Base-by-base conservation (phyloP, 64 coral and sea anemone genomes). In the Trachythela sp. region DNA sequence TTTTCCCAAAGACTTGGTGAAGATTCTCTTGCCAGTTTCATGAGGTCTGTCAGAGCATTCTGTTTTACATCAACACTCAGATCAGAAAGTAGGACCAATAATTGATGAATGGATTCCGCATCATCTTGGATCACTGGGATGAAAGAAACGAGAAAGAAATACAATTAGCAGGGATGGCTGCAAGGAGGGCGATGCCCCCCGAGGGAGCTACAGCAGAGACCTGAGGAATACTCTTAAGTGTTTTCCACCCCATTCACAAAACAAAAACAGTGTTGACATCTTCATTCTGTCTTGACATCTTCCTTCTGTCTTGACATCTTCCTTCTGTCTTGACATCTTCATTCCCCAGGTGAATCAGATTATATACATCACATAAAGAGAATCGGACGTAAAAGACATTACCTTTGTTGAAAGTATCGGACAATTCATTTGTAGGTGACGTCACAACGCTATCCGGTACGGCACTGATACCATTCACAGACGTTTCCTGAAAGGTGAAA, bases 1-100 rank as follows among this genome's bases (percentile, higher is more conserved):
- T 80, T 80, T 37, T 80, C 75, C 75, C 75, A 80, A 14, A 80
- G 38, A 37, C 75, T 80, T 36, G 75, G 75, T 38, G 75, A 80
- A 11, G 38, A 80, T 37, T 80, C 75, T 80, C 75, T 35, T 36
- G 75, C 75, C 31, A 80, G 20, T 8, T 80, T 80, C 75, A 80
- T 80, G 75, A 80, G 75, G 34, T 80, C 75, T 17, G 75, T 80
- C 0, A 80, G 34, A 34, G 75, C 75, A 80, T 80, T 80, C 37
- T 39, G 75, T 22, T 80, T 80, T 9, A 80, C 75, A 15, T 80
- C 75, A 80, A 39, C 10, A 80, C 33, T 80, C 37, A 22, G 30
- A 18, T 80, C 75, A 39, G 75, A 80, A 30, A 80, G 75, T 39
- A 80, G 34, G 10, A 13, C 9, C 37, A 80, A 37, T 37, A 80